These are phyloP conservation scores for Rhagoletis pomonella DNA, from an alignment of 1,140 invertebrate genomes.

Conservation along the genomic window DNA sequence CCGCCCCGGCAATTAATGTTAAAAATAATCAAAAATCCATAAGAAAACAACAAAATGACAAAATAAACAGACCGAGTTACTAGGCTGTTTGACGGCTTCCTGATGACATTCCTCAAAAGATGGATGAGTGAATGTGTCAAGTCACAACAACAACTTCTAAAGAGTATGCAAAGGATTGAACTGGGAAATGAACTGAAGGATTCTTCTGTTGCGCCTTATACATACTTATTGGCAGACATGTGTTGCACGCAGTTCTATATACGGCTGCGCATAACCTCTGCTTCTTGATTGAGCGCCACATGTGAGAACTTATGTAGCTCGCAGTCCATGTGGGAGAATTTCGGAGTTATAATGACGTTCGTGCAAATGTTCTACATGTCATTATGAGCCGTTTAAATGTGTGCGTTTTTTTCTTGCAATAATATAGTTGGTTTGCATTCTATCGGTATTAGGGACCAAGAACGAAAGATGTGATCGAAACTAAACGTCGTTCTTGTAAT, in stretches of 20 bases:
- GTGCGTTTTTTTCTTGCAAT: no score
- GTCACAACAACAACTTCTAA: constrained; percentile 19
- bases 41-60: background rate
- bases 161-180: background rate
- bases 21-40: constrained; percentile 30
- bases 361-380: no score
- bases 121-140: constrained; percentile 16
- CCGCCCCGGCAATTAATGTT: constrained; percentile 42
- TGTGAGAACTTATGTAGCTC: no score
- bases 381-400: no score
- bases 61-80: background rate
- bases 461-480: no score
- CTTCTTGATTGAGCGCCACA: no score
- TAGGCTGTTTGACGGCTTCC: background rate
- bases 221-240: background rate
- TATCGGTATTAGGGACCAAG: no score
- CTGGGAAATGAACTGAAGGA: background rate
- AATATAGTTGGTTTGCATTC: no score
- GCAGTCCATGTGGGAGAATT: no score
- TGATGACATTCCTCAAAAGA: background rate
- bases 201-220: background rate
- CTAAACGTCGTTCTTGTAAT: no score
- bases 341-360: no score
- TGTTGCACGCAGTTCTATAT: background rate
- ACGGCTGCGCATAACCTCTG: background rate